These are phyloP conservation scores for Aldabrachelys gigantea DNA, from an alignment of 2,113 vertebrate species.

Conservation along the genomic window DNA sequence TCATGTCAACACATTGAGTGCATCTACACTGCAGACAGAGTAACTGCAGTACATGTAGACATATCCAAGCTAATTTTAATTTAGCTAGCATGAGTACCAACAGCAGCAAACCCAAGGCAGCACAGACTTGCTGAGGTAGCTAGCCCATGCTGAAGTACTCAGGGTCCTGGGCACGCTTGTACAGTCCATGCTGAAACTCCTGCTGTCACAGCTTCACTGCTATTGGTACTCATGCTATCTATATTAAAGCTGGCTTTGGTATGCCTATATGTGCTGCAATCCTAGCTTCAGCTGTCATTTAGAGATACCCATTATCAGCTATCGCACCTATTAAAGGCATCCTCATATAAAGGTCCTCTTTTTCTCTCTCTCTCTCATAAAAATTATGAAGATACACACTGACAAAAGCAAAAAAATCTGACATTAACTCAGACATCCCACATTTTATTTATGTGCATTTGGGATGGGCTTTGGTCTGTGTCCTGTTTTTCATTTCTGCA, in stretches of 20 bases:
- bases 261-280: no score
- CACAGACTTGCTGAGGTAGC: not conserved
- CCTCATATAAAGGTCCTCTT: not conserved
- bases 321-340: fast-evolving
- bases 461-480: not conserved
- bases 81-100: not conserved
- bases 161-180: not conserved
- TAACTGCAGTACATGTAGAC: not conserved
- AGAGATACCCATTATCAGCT: not conserved
- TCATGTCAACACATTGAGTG: not conserved
- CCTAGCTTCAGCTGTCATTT: not conserved
- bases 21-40: not conserved
- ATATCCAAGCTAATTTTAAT: not conserved
- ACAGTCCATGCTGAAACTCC: not conserved
- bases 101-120: not conserved
- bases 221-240: not conserved
- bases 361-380: not conserved
- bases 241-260: not conserved
- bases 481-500: not conserved
- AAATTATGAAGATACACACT: fast-evolving
- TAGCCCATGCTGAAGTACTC: not conserved
- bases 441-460: not conserved
- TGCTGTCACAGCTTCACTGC: not conserved
- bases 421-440: not conserved
- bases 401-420: not conserved